A percentile compares a stretch with the other conserved stretches of the same genome.
phyloP scores from a whole-genome alignment of 2,113 vertebrate species.

The Clupea harengus region DNA sequence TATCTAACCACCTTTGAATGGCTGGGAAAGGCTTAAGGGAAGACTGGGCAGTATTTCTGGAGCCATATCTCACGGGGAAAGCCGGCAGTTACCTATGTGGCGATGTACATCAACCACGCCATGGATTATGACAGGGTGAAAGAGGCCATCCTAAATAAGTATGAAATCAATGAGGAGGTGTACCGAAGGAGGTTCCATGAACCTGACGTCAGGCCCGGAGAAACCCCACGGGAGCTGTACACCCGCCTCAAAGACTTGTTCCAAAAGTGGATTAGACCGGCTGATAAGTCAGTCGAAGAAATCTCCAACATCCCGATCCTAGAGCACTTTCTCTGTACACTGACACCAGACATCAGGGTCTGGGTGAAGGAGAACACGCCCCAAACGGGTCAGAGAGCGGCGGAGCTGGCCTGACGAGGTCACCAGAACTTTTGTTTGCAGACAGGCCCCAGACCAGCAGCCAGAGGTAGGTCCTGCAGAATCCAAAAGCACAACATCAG shows the following conservation, averaged over 20 bases:
- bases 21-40: conserved; percentile 17
- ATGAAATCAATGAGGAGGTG: too few relatives aligned
- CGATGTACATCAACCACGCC: background rate
- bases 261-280: conserved; percentile 1
- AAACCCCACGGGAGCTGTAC: conserved; percentile 29
- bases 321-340: too few relatives aligned
- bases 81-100: conserved; percentile 25
- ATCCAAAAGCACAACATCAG: too few relatives aligned
- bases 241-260: background rate
- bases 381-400: too few relatives aligned
- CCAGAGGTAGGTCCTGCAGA: too few relatives aligned
- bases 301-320: too few relatives aligned
- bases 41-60: conserved; percentile 24
- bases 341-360: too few relatives aligned
- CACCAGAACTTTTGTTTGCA: too few relatives aligned
- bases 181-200: conserved; percentile 9
- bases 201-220: conserved; percentile 11
- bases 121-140: conserved; percentile 27
- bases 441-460: too few relatives aligned
- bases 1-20: conserved; percentile 31
- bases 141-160: background rate
- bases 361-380: too few relatives aligned
- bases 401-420: too few relatives aligned
- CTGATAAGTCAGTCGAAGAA: background rate
- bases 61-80: conserved; percentile 35